These are phyloP conservation scores for Julus scandinavius DNA, from an alignment of 2,888 invertebrate species.

Conservation along the genomic window DNA sequence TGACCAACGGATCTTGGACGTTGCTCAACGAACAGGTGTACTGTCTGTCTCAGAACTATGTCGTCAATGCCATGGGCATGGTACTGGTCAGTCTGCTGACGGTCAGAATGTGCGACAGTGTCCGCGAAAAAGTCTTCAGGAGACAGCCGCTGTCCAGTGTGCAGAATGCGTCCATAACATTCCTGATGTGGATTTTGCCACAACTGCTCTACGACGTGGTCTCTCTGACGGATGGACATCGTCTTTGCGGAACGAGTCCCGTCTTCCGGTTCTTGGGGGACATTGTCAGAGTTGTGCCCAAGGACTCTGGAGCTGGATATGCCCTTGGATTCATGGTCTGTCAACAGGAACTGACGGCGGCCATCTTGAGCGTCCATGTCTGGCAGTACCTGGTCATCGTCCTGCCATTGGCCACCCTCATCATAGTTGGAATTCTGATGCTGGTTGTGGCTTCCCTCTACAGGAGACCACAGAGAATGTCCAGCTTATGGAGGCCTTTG, in stretches of 20 bases:
- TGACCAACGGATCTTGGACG: constrained; percentile 57
- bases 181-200: constrained; percentile 57
- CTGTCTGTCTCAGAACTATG: constrained; percentile 58
- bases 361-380: constrained; percentile 52
- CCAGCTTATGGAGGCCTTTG: no score
- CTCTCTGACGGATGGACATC: constrained; percentile 53
- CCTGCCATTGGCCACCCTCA: constrained; percentile 46
- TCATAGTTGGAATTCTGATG: not conserved
- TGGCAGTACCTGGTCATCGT: constrained; percentile 56
- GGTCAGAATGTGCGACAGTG: constrained; percentile 46
- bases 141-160: not conserved
- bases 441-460: not conserved
- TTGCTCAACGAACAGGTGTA: constrained; percentile 57
- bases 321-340: constrained; percentile 53
- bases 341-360: constrained; percentile 52
- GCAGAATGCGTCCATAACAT: constrained; percentile 42
- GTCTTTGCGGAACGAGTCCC: constrained; percentile 42
- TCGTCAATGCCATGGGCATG: constrained; percentile 58
- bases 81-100: constrained; percentile 57
- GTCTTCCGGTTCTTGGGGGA: constrained; percentile 58
- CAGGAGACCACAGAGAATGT: constrained; percentile 62
- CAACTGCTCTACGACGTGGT: constrained; percentile 57
- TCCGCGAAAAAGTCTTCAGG: not conserved
- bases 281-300: constrained; percentile 24
- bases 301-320: not conserved